Evolutionary conservation across 2,113 vertebrate genomes (phyloP).

Genomic region (Eclectus roratus): DNA sequence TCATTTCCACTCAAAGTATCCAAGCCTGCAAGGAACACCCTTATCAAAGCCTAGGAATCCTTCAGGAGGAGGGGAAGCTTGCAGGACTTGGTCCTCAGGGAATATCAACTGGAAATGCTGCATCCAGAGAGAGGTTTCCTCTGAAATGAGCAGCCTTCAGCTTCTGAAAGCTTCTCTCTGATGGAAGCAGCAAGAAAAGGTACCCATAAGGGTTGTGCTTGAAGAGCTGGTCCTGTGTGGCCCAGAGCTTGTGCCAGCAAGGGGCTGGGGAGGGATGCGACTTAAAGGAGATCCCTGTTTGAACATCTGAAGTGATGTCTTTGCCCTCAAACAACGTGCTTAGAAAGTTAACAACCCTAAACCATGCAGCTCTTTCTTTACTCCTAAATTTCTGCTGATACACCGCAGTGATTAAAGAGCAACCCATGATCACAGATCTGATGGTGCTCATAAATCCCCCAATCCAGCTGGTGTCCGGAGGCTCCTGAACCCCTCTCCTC

Average conservation of each 20-base stretch:
- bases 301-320: background rate
- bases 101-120: background rate
- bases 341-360: background rate
- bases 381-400: background rate
- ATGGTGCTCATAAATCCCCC: background rate
- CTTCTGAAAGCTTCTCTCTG: background rate
- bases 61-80: background rate
- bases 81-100: background rate
- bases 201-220: background rate
- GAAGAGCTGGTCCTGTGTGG: background rate
- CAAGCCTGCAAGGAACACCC: background rate
- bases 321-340: background rate
- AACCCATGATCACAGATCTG: background rate
- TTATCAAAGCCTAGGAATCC: background rate
- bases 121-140: background rate
- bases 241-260: background rate
- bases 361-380: background rate
- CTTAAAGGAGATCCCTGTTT: background rate
- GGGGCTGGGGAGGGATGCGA: background rate
- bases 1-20: background rate
- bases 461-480: accelerated
- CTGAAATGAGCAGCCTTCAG: background rate
- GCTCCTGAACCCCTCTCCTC: background rate
- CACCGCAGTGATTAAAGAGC: background rate
- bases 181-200: background rate